Percentiles rank a stretch among this genome's conserved stretches.
phyloP scores from a whole-genome alignment of 2,888 invertebrate genomes.

The Ommatoiulus sabulosus region DNA sequence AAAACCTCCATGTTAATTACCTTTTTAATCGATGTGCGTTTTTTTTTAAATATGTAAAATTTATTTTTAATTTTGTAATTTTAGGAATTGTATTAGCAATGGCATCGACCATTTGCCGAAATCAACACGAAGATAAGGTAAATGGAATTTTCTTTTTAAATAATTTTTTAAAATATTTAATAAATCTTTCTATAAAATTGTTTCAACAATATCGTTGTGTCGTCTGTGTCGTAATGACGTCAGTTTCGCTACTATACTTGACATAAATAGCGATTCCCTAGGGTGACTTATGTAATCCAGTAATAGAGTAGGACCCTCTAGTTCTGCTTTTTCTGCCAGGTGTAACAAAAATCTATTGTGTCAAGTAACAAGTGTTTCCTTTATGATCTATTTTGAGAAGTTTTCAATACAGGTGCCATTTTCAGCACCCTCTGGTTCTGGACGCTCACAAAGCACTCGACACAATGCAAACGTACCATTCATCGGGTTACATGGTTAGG shows the following conservation, averaged over 20 bases:
- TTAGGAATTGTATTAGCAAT: too few species aligned
- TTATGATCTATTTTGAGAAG: slow-evolving; percentile 20
- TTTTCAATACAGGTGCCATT: slow-evolving; percentile 27
- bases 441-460: background rate
- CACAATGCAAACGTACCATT: slow-evolving; percentile 5
- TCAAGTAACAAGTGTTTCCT: background rate
- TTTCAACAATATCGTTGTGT: too few species aligned
- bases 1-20: too few species aligned
- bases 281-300: slow-evolving; percentile 34
- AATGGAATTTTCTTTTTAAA: too few species aligned
- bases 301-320: slow-evolving; percentile 27
- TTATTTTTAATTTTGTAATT: too few species aligned
- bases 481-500: background rate
- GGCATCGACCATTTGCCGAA: too few species aligned
- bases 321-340: background rate
- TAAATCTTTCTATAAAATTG: too few species aligned
- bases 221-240: background rate
- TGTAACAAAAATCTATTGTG: slow-evolving; percentile 4
- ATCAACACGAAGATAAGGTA: too few species aligned
- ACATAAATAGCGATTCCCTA: background rate
- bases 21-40: too few species aligned
- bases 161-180: too few species aligned
- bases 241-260: too few species aligned
- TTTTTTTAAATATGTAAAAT: too few species aligned
- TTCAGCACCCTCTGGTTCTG: background rate